Conservation (phyloP, 1,140 invertebrate species). For the fruit fly (Drosophila melanogaster) region DNA sequence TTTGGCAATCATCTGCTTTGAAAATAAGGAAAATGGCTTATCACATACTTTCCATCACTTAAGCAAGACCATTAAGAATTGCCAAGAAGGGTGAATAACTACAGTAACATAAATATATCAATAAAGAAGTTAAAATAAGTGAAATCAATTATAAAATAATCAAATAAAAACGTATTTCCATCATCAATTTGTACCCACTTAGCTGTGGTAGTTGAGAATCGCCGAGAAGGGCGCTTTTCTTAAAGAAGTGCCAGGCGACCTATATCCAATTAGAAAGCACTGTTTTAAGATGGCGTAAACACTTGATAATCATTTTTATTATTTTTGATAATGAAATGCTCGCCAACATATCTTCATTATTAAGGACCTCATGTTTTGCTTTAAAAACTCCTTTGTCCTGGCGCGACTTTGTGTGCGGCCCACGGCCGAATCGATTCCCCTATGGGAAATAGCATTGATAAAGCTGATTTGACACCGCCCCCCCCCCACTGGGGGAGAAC, state of each 20-base stretch:
- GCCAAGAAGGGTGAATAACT: background rate
- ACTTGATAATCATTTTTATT: background rate
- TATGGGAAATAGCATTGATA: constrained; percentile 27
- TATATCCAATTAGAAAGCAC: too few species aligned
- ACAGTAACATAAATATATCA: background rate
- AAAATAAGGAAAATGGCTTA: background rate
- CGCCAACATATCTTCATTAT: too few species aligned
- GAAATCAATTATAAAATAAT: too few species aligned
- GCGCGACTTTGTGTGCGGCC: constrained; percentile 11
- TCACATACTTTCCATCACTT: background rate
- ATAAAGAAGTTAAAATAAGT: too few species aligned
- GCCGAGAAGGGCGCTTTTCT: too few species aligned
- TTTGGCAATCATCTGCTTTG: background rate
- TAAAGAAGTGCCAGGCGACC: too few species aligned
- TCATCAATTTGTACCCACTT: too few species aligned
- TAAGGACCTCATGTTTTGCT: background rate
- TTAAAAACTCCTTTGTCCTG: background rate
- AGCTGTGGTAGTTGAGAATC: too few species aligned
- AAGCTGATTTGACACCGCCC: constrained; percentile 19
- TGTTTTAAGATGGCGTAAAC: too few species aligned
- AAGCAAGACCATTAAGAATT: background rate
- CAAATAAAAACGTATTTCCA: too few species aligned
- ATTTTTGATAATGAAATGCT: too few species aligned
- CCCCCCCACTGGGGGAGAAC: too few species aligned
- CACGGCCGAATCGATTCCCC: constrained; percentile 10